Conservation (phyloP, 2,113 vertebrate species). For the Phrynocephalus versicolor region DNA sequence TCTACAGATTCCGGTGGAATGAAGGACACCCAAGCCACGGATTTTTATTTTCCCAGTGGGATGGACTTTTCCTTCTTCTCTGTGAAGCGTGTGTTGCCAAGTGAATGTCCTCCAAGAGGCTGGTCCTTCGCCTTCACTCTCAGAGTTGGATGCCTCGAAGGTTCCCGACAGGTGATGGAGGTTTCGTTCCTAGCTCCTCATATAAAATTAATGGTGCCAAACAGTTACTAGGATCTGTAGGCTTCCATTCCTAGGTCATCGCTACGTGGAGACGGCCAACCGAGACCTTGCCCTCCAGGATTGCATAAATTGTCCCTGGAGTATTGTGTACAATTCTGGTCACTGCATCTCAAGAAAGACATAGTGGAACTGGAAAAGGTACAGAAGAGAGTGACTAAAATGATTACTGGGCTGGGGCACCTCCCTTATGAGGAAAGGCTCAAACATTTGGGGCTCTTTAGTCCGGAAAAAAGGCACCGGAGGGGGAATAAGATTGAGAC, state of each 20-base stretch:
- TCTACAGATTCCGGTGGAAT: slow-evolving; percentile 69
- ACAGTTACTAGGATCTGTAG: neutral
- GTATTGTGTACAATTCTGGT: too few relatives aligned
- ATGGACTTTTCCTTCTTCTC: neutral
- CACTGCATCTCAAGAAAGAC: too few relatives aligned
- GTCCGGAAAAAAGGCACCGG: too few relatives aligned
- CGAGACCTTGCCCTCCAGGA: neutral
- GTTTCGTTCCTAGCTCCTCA: neutral
- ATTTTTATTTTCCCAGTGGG: neutral
- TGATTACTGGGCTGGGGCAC: too few relatives aligned
- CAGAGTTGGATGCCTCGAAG: too few relatives aligned
- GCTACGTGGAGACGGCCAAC: neutral
- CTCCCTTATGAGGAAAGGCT: too few relatives aligned
- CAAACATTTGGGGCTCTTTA: too few relatives aligned
- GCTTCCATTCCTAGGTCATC: neutral
- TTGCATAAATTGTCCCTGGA: too few relatives aligned
- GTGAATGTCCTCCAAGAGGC: neutral
- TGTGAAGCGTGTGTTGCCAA: neutral
- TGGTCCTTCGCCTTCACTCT: neutral
- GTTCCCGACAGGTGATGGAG: too few relatives aligned
- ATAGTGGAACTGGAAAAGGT: too few relatives aligned
- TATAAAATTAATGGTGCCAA: neutral
- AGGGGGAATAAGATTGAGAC: too few relatives aligned
- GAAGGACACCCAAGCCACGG: slow-evolving; percentile 56
- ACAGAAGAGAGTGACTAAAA: too few relatives aligned